These are phyloP conservation scores for Dendropsophus ebraccatus DNA, from an alignment of 2,113 vertebrate genomes.

Conservation along the genomic window DNA sequence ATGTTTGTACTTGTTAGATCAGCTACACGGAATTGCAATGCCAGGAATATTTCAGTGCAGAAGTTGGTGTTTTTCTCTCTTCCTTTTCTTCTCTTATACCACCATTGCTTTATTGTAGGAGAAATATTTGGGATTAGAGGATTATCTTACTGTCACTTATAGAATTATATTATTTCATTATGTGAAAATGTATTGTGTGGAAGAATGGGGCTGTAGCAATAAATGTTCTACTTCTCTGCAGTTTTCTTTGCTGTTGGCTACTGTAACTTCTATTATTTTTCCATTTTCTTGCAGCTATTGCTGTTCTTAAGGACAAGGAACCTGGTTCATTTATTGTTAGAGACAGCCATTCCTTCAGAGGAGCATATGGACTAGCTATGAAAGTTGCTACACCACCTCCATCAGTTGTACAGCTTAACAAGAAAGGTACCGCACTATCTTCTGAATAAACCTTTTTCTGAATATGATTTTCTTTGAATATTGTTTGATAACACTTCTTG, in stretches of 20 bases:
- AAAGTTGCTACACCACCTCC: conserved; percentile 94
- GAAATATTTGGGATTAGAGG: neutral
- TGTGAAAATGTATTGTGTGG: too few species aligned
- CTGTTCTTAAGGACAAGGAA: conserved; percentile 88
- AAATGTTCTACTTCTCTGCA: neutral
- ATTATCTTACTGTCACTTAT: neutral
- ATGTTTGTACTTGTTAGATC: neutral
- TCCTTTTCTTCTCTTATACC: neutral
- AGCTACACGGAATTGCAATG: neutral
- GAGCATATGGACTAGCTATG: conserved; percentile 94
- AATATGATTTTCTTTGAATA: neutral
- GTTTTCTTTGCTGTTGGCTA: neutral
- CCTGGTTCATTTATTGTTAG: conserved; percentile 95
- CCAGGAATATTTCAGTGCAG: neutral
- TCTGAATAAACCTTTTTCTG: neutral
- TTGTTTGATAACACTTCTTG: neutral
- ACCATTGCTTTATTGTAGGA: neutral
- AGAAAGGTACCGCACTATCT: conserved; percentile 84
- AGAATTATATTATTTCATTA: neutral
- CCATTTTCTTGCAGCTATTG: conserved; percentile 79
- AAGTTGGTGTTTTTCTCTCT: neutral
- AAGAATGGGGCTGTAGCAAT: too few species aligned
- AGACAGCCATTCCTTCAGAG: conserved; percentile 96
- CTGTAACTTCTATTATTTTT: neutral
- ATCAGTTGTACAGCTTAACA: conserved; percentile 83